Percentiles rank a stretch among this genome's conserved stretches.
phyloP scores from a whole-genome alignment of 2,797 vertebrate species.

The Xenopus petersii region DNA sequence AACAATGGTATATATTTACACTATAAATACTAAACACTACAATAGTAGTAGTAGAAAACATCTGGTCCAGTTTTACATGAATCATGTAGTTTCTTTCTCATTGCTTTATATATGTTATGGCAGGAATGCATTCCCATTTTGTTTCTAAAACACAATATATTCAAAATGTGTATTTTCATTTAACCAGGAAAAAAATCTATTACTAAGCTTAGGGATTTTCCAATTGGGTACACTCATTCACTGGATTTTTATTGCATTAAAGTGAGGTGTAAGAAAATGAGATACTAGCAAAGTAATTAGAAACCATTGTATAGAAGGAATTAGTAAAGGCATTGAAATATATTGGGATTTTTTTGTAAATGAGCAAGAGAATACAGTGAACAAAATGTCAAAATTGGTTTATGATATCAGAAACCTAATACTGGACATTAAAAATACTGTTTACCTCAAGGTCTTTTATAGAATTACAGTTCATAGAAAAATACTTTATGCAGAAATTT shows the following conservation, averaged over 20 bases:
- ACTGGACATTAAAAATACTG: not conserved
- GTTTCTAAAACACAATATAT: no score
- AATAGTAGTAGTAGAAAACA: no score
- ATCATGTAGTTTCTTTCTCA: no score
- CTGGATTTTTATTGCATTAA: slow-evolving; percentile 40
- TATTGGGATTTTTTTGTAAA: slow-evolving; percentile 34
- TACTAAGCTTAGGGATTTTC: slow-evolving; percentile 39
- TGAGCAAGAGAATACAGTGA: slow-evolving; percentile 15
- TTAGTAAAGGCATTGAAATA: slow-evolving; percentile 32
- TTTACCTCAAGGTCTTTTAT: not conserved
- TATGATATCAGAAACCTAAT: not conserved
- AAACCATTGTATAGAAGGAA: slow-evolving; percentile 17
- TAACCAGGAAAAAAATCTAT: slow-evolving; percentile 33
- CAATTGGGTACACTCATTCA: slow-evolving; percentile 39
- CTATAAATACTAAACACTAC: no score
- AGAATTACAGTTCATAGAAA: no score
- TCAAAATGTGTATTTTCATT: slow-evolving; percentile 21
- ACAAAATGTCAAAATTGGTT: slow-evolving; percentile 27
- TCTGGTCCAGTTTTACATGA: no score
- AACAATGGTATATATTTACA: no score
- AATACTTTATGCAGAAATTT: not conserved
- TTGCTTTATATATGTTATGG: no score
- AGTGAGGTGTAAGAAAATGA: slow-evolving; percentile 27
- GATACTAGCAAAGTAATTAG: slow-evolving; percentile 39
- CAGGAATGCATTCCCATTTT: no score